Evolutionary conservation across 2,113 vertebrate species (phyloP), one percentile per base, ranked within the genome.

Genomic region (Chaenogobius annularis): DNA sequence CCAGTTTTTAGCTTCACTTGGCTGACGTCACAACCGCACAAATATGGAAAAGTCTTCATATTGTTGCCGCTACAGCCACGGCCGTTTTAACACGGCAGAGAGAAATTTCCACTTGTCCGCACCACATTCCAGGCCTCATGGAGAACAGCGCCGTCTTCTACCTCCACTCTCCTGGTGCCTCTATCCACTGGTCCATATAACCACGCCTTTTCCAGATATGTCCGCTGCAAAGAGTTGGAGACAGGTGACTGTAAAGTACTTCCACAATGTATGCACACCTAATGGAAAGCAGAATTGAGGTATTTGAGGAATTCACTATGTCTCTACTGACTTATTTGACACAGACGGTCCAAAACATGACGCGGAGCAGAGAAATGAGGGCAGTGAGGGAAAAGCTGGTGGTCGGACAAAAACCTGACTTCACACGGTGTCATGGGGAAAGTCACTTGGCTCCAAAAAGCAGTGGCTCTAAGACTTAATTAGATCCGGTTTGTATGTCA

Each of bases 71-170:
- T 84, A 63, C 50, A 81, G 81, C 82, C 71, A 20, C 61, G 73
- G 77, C 77, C 68, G 47, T 86, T 90, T 91, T 91, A 83, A 90
- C 89, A 91, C 69, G 31, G 73, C 26, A 85, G 86, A 85, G 89
- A 91, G 87, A 88, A 82, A 85, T 91, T 90, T 92, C 91, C 90
- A 91, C 83, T 85, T 76, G 83, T 89, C 88, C 75, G 52, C 73
- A 75, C 73, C 69, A 84, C 88, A 91, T 89, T 91, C 89, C 88
- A 85, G 72, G 40, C 22, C 84, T 81, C 58, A 22, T 59, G 47
- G 75, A 79, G 76, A 85, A 83, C 83, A 75, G 69, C 85, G 74
- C 82, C 4, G 26, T 35, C 58, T 61, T 61, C 58, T 61, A 75
- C 75, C 11, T 63, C 82, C 82, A 70, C 59, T 68, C 70, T 74